A percentile compares a stretch with the other conserved stretches of the same genome.
Conservation (phyloP, 2,113 vertebrate species). For the Dolichallabes microphthalmus region DNA sequence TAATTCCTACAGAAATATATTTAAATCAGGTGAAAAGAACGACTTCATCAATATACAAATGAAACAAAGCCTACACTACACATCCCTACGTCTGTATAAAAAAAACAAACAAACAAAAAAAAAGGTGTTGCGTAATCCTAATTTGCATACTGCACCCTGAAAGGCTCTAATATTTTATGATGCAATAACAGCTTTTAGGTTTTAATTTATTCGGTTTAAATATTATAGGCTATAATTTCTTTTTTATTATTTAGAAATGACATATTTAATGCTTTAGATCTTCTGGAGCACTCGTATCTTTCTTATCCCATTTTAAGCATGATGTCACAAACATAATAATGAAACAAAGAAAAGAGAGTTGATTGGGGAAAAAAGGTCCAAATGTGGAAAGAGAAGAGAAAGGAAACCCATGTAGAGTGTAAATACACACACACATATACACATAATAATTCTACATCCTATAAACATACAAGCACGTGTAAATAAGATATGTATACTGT, state of each 20-base stretch:
- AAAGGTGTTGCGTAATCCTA: neutral
- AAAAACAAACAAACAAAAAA: no score
- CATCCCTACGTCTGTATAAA: neutral
- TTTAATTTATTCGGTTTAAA: no score
- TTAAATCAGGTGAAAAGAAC: neutral
- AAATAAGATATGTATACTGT: neutral
- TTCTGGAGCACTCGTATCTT: neutral
- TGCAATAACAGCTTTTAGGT: neutral
- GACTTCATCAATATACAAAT: neutral
- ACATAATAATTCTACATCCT: neutral
- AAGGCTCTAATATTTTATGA: neutral
- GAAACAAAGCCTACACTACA: neutral
- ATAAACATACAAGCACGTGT: neutral
- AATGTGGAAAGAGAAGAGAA: neutral
- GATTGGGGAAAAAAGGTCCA: no score
- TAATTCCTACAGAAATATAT: neutral
- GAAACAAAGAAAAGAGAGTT: neutral
- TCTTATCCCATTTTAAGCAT: neutral
- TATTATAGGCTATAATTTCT: no score
- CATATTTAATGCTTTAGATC: neutral
- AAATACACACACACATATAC: neutral
- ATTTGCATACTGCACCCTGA: neutral
- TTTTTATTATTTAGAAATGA: neutral
- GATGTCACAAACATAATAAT: neutral
- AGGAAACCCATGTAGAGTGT: neutral